Conservation (phyloP, 2,888 invertebrate genomes). For the Morpho achilles region DNA sequence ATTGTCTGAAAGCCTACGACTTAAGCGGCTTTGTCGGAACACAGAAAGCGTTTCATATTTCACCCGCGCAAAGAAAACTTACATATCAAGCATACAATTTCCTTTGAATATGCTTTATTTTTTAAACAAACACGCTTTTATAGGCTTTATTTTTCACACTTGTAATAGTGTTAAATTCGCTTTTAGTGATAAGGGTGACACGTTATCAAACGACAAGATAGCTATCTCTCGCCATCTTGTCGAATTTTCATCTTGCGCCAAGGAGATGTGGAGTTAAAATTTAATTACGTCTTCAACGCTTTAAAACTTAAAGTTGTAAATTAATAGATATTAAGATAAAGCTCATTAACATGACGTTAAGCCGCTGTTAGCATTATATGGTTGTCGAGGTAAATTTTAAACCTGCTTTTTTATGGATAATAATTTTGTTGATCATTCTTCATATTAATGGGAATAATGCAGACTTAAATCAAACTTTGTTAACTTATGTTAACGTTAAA, state of each 20-base stretch:
- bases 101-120: constrained; percentile 2
- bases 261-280: constrained; percentile 32
- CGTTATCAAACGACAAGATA: constrained; percentile 12
- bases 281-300: constrained; percentile 21
- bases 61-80: constrained; percentile 3
- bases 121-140: not conserved
- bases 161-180: constrained; percentile 4
- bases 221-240: constrained; percentile 50
- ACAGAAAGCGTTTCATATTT: constrained; percentile 23
- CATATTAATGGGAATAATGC: too few species aligned
- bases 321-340: too few species aligned
- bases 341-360: too few species aligned
- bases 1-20: constrained; percentile 25
- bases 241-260: constrained; percentile 37
- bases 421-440: too few species aligned
- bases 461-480: too few species aligned
- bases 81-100: constrained; percentile 1
- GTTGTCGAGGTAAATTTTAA: too few species aligned
- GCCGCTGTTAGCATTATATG: too few species aligned
- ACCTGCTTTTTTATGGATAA: too few species aligned
- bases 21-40: constrained; percentile 22
- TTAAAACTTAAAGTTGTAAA: too few species aligned
- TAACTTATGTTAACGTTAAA: too few species aligned
- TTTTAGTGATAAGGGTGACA: constrained; percentile 7
- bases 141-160: constrained; percentile 1